Base-by-base conservation (phyloP, 2,888 invertebrate genomes). In the Athalia cordata region DNA sequence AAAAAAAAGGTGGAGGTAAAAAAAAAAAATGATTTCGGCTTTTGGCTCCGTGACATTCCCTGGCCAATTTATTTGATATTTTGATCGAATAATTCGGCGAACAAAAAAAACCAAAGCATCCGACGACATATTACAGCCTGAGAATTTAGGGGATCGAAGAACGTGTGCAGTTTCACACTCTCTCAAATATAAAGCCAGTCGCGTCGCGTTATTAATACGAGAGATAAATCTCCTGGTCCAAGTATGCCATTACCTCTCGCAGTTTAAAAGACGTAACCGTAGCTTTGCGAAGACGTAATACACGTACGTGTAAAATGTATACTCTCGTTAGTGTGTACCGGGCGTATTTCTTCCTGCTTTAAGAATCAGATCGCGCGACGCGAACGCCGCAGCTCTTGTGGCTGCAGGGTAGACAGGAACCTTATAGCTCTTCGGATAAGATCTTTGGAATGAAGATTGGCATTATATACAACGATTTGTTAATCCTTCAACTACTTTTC, bases 161-260 rank as follows among this genome's bases (percentile, higher is more conserved):
- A 45, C 13, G 62, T 47, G 75, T 62, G 50, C 15, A 7, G 75
- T 50, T 75, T 75, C 75, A 64, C 75, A 75, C 75, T 75, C 62
- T 75, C 62, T 61, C 62, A 75, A 13, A 59, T 59, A 55, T 29
- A 55, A 52, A 43, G 57, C 47, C 57, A 49, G 75, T 75, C 62
- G 50, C 50, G 61, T 75, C 49, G 75, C 62, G 61, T 75, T 75
- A 75, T 75, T 75, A 75, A 75, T 75, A 75, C 75, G 75, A 50
- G 62, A 75, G 75, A 75, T 75, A 75, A 75, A 75, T 75, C 75
- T 75, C 62, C 62, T 50, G 75, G 49, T 13, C 50, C 75, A 64
- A 75, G 75, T 75, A 75, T 75, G 75, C 64, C 64, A 75, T 75
- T 75, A 75, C 75, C 49, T 75, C 62, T 9, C 50, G 61, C 64